These are phyloP conservation scores for Vicugna pacos DNA, from an alignment of 2,113 vertebrate species.

Conservation along the genomic window DNA sequence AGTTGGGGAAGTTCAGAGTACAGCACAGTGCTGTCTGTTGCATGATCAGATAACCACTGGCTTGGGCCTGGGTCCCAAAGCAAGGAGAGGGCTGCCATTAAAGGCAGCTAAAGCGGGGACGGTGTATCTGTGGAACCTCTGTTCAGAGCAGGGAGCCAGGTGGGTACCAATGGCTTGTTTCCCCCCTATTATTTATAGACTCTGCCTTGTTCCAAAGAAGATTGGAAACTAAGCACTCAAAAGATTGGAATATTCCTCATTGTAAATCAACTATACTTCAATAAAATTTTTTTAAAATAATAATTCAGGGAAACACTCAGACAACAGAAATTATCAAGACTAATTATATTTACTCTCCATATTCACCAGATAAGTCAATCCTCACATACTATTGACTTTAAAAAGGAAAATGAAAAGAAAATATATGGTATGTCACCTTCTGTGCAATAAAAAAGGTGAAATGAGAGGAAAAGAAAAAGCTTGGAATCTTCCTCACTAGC, in stretches of 20 bases:
- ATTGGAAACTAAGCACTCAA: background rate
- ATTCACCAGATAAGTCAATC: conserved; percentile 10
- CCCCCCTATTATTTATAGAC: background rate
- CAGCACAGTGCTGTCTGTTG: background rate
- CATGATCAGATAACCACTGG: background rate
- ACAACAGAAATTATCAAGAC: conserved; percentile 34
- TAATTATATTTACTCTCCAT: conserved; percentile 5
- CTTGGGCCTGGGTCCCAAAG: background rate
- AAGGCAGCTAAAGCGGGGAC: background rate
- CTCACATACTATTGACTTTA: background rate
- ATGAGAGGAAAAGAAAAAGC: background rate
- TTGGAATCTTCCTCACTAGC: background rate
- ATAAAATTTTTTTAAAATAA: background rate
- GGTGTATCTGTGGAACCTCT: background rate
- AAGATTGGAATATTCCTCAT: background rate
- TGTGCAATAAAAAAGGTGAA: background rate
- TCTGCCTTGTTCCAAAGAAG: conserved; percentile 6
- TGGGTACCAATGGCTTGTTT: background rate
- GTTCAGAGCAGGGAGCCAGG: background rate
- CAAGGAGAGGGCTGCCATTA: background rate
- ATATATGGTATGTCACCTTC: background rate
- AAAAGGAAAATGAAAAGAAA: conserved; percentile 22
- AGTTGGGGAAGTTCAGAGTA: background rate
- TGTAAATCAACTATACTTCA: background rate
- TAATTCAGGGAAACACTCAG: conserved; percentile 36